phyloP scores from a whole-genome alignment of 2,797 vertebrate genomes.

The Helarctos malayanus region DNA sequence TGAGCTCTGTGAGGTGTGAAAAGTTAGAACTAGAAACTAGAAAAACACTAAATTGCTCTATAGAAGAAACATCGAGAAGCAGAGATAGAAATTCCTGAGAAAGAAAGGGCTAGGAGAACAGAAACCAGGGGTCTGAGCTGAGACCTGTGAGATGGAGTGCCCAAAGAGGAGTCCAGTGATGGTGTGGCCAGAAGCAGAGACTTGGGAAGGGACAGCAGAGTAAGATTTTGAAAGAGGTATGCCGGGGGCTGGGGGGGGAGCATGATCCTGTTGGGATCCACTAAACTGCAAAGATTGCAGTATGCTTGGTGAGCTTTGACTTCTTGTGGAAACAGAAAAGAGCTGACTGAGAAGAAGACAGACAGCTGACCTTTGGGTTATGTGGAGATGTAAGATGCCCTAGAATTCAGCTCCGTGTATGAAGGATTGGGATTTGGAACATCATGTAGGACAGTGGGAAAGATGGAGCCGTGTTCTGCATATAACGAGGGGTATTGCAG shows the following conservation, averaged over 20 bases:
- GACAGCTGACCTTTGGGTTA: background rate
- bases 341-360: background rate
- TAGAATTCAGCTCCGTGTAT: background rate
- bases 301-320: background rate
- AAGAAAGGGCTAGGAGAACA: no score
- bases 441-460: background rate
- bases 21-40: background rate
- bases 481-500: background rate
- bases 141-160: background rate
- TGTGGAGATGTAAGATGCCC: background rate
- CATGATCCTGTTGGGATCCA: background rate
- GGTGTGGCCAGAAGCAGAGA: background rate
- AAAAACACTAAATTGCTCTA: background rate
- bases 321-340: constrained; percentile 22
- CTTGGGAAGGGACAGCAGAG: background rate
- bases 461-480: background rate
- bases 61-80: background rate
- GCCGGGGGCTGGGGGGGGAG: background rate
- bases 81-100: background rate
- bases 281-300: background rate
- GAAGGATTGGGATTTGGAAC: background rate
- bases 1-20: background rate
- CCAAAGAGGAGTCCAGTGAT: background rate
- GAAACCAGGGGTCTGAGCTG: background rate
- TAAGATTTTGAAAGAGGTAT: background rate